Base-by-base conservation (phyloP, 2,113 vertebrate genomes). In the Gasterosteus nipponicus region DNA sequence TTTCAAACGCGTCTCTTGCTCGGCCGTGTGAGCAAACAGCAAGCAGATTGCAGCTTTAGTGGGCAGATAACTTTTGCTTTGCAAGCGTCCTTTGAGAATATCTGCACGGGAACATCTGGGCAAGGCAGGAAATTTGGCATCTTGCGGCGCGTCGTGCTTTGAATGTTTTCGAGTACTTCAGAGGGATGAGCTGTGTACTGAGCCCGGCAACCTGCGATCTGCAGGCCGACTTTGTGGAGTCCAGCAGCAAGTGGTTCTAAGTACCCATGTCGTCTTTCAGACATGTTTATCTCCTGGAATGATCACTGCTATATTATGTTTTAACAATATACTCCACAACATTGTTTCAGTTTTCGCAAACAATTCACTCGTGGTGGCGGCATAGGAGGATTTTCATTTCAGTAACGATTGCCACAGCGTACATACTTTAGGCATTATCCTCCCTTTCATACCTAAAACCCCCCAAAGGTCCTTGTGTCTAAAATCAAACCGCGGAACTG, bases 201-300 rank as follows among this genome's bases (percentile, higher is more conserved):
- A 92, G 91, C 89, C 89, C 89, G 84, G 90, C 71, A 85, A 67
- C 78, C 78, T 84, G 73, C 69, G 78, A 86, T 9, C 54, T 73
- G 74, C 57, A 66, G 71, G 67, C 69, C 84, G 33, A 86, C 91
- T 91, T 94, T 93, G 95, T 96, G 92, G 94, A 95, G 94, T 95
- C 92, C 85, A 87, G 89, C 86, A 90, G 91, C 95, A 95, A 96
- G 93, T 96, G 96, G 94, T 97, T 96, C 93, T 95, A 93, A 96
- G 97, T 97, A 96, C 92, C 92, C 93, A 93, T 95, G 95, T 96
- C 95, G 95, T 96, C 93, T 95, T 94, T 90, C 87, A 94, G 95
- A 96, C 95, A 58, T 67, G 61, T 75, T 70, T 73, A 84, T 79
- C 76, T 86, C 72, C 70, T 59, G 74, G 65, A 56, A 65, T 89